A percentile compares a stretch with the other conserved stretches of the same genome.
Evolutionary conservation across 2,113 vertebrate genomes (phyloP).

Genomic region (Gavia stellata): DNA sequence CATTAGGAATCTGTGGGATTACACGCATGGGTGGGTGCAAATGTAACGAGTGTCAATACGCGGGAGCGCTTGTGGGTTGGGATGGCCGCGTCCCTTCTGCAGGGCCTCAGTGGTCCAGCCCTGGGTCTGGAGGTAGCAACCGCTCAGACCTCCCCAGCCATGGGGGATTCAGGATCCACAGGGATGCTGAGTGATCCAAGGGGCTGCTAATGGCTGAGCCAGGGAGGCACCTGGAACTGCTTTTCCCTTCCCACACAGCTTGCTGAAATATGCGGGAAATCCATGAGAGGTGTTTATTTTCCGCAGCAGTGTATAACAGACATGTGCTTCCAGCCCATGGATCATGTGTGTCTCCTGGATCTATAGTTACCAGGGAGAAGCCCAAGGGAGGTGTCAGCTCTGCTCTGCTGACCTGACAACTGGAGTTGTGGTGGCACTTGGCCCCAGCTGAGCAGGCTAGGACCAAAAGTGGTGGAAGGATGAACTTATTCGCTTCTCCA

Average conservation of each 20-base stretch:
- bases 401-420: not conserved
- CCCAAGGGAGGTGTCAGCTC: not conserved
- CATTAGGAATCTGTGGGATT: constrained; percentile 13
- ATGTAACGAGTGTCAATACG: not conserved
- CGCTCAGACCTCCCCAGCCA: not conserved
- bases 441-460: not conserved
- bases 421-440: not conserved
- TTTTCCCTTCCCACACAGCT: not conserved
- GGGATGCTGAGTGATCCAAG: not conserved
- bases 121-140: not conserved
- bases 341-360: not conserved
- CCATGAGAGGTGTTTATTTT: not conserved
- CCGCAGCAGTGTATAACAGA: not conserved
- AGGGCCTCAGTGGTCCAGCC: not conserved
- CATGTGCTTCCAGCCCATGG: not conserved
- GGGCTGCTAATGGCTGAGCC: not conserved
- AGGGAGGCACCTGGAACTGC: not conserved
- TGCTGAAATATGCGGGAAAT: not conserved
- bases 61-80: accelerated
- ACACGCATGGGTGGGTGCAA: not conserved
- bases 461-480: not conserved
- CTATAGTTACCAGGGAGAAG: not conserved
- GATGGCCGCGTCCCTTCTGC: not conserved
- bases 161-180: not conserved
- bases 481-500: not conserved